A percentile compares a stretch with the other conserved stretches of the same genome.
These are phyloP conservation scores for Synanceia verrucosa DNA, from an alignment of 2,797 vertebrate species.

Conservation along the genomic window DNA sequence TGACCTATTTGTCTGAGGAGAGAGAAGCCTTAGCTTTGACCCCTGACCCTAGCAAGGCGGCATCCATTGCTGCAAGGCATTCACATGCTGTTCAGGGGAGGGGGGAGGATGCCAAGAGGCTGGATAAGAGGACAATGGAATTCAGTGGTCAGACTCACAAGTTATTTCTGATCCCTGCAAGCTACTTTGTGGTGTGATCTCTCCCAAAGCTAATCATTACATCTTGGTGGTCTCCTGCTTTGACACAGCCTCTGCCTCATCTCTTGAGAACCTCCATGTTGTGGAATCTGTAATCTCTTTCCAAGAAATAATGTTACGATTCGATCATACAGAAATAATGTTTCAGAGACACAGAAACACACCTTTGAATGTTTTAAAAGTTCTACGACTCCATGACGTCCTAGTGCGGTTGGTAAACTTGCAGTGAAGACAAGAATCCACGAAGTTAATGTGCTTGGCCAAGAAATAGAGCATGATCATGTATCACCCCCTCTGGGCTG, in stretches of 20 bases:
- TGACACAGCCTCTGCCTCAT: slow-evolving; percentile 49
- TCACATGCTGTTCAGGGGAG: slow-evolving; percentile 73
- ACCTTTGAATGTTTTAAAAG: neutral
- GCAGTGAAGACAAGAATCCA: neutral
- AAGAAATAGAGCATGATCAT: too few species aligned
- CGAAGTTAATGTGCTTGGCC: neutral
- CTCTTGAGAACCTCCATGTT: slow-evolving; percentile 32
- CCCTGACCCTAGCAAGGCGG: slow-evolving; percentile 69
- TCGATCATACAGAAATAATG: slow-evolving; percentile 15
- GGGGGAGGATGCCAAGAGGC: slow-evolving; percentile 59
- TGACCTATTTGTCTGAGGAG: slow-evolving; percentile 78
- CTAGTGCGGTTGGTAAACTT: neutral
- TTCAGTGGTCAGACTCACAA: slow-evolving; percentile 78
- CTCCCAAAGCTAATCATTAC: slow-evolving; percentile 71
- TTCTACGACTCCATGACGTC: neutral
- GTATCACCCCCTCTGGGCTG: neutral
- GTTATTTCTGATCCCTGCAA: slow-evolving; percentile 76
- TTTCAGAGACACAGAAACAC: slow-evolving; percentile 12
- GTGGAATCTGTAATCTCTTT: slow-evolving; percentile 29
- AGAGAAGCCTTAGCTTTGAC: slow-evolving; percentile 76
- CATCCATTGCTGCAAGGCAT: slow-evolving; percentile 78
- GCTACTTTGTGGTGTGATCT: slow-evolving; percentile 74
- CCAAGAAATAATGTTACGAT: slow-evolving; percentile 19
- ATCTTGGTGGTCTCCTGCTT: slow-evolving; percentile 72
- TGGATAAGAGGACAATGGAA: slow-evolving; percentile 76